Conservation (phyloP, 1,140 invertebrate genomes). For the Bombus pascuorum region DNA sequence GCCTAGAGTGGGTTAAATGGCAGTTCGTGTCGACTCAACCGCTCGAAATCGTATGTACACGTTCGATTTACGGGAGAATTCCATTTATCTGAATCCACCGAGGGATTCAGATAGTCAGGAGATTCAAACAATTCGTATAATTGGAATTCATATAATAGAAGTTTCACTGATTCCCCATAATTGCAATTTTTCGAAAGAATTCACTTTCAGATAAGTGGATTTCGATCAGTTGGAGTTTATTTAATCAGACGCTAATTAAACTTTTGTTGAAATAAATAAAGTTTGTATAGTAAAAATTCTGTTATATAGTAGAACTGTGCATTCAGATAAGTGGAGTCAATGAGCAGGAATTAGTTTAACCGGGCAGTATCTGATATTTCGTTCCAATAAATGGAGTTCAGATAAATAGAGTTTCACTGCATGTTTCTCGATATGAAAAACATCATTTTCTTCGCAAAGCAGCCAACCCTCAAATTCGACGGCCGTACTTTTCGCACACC, state of each 20-base stretch:
- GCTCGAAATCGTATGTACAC: background rate
- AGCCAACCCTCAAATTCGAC: background rate
- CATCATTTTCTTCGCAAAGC: background rate
- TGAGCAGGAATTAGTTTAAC: background rate
- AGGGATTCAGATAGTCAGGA: background rate
- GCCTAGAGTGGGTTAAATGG: background rate
- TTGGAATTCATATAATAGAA: background rate
- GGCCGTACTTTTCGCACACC: background rate
- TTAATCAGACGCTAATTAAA: background rate
- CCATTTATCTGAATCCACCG: background rate
- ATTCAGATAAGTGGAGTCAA: background rate
- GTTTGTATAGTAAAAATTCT: background rate
- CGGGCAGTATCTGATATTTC: background rate
- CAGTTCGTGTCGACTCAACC: background rate
- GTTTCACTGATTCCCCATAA: background rate
- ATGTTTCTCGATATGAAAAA: background rate
- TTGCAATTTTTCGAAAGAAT: background rate
- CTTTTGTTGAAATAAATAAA: background rate
- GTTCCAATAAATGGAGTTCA: background rate
- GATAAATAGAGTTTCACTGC: background rate
- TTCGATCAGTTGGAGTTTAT: background rate
- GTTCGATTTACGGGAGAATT: background rate
- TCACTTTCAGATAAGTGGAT: background rate
- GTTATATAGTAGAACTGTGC: background rate
- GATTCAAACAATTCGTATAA: background rate